These are phyloP conservation scores for Calyptomena viridis DNA, from an alignment of 2,113 vertebrate genomes.

Conservation along the genomic window DNA sequence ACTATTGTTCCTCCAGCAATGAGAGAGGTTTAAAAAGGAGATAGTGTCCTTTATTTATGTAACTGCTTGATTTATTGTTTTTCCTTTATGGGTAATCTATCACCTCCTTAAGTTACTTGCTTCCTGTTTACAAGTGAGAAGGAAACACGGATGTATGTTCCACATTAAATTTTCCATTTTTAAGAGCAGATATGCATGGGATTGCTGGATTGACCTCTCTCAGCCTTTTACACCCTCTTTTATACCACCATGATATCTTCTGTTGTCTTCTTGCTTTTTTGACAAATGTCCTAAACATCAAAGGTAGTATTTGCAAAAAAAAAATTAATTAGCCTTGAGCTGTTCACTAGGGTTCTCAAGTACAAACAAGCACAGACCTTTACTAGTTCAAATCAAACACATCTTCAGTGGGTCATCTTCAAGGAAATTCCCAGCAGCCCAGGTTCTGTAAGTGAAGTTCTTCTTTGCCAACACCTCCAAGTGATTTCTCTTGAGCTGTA, in stretches of 20 bases:
- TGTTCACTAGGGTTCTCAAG: neutral
- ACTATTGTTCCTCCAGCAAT: neutral
- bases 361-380: neutral
- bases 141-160: neutral
- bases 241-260: neutral
- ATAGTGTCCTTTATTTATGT: neutral
- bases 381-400: neutral
- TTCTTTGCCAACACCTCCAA: neutral
- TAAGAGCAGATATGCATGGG: neutral
- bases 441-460: neutral
- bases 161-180: neutral
- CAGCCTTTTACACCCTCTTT: neutral
- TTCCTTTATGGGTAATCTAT: neutral
- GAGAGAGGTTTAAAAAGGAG: neutral
- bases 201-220: neutral
- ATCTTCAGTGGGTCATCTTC: neutral
- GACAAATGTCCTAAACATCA: neutral
- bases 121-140: neutral
- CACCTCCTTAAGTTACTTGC: neutral
- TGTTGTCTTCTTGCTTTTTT: neutral
- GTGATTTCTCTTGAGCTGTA: neutral
- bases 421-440: neutral
- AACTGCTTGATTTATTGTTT: neutral
- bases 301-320: neutral
- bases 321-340: neutral